Conservation (phyloP, 2,797 vertebrate genomes). For the Caiman crocodilus region DNA sequence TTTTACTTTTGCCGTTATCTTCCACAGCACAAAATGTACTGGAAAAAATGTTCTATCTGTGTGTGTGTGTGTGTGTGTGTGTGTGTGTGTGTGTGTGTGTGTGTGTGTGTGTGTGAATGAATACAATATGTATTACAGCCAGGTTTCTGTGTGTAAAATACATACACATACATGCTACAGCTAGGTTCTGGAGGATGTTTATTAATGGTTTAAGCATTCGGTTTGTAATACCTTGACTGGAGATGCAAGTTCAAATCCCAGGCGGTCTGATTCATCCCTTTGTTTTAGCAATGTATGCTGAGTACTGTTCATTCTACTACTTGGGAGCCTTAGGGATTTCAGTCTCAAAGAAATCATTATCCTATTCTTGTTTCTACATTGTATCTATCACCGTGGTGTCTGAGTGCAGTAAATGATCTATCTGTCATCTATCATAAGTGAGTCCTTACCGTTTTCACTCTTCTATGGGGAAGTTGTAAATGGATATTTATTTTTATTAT, state of each 20-base stretch:
- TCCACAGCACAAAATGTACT: conserved; percentile 58
- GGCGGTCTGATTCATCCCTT: background rate
- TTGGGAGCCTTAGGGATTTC: background rate
- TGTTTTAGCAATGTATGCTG: background rate
- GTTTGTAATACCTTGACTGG: conserved; percentile 42
- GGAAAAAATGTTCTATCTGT: conserved; percentile 52
- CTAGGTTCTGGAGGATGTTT: conserved; percentile 59
- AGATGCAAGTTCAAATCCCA: background rate
- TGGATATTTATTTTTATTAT: background rate
- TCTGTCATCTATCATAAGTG: background rate
- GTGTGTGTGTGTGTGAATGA: background rate
- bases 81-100: background rate
- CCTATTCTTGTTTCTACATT: background rate
- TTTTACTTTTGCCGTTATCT: conserved; percentile 69
- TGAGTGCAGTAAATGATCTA: background rate
- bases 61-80: background rate
- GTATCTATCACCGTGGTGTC: accelerated
- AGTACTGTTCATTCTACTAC: background rate
- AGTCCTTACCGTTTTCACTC: background rate
- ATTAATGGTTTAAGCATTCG: conserved; percentile 40
- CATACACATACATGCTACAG: conserved; percentile 41
- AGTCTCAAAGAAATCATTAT: background rate
- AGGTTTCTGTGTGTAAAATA: background rate
- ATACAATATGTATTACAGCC: no score
- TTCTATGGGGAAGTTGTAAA: background rate